Conservation (phyloP, 2,113 vertebrate genomes). For the Atlantisia rogersi region DNA sequence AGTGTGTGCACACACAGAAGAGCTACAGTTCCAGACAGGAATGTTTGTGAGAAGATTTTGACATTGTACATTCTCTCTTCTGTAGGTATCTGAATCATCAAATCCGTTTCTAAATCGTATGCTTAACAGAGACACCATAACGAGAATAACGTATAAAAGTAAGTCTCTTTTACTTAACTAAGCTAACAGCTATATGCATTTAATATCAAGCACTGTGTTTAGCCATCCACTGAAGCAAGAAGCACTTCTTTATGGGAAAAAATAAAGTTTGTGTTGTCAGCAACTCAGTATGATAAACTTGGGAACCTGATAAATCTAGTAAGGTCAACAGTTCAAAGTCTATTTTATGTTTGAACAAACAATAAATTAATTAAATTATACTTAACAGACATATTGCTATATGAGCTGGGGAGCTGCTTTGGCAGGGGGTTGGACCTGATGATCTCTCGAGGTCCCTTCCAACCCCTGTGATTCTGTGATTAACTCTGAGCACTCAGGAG, state of each 20-base stretch:
- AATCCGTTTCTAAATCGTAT: conserved; percentile 98
- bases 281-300: background rate
- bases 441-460: too few species aligned
- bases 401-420: too few species aligned
- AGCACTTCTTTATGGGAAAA: background rate
- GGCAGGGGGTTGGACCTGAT: too few species aligned
- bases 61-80: conserved; percentile 13
- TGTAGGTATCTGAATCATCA: conserved; percentile 94
- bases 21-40: background rate
- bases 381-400: background rate
- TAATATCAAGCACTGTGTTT: background rate
- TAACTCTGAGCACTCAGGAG: background rate
- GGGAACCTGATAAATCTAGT: background rate
- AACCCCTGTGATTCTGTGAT: too few species aligned
- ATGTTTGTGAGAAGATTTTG: background rate
- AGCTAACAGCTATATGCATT: background rate
- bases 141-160: conserved; percentile 99
- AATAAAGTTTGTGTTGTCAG: background rate
- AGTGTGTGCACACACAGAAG: background rate
- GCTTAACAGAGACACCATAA: conserved; percentile 99
- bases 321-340: background rate
- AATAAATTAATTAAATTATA: background rate
- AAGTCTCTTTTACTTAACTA: conserved; percentile 74
- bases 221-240: background rate
- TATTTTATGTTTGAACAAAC: background rate